These are phyloP conservation scores for Caenorhabditis becei DNA, from an alignment of 2,888 invertebrate genomes.

Conservation along the genomic window DNA sequence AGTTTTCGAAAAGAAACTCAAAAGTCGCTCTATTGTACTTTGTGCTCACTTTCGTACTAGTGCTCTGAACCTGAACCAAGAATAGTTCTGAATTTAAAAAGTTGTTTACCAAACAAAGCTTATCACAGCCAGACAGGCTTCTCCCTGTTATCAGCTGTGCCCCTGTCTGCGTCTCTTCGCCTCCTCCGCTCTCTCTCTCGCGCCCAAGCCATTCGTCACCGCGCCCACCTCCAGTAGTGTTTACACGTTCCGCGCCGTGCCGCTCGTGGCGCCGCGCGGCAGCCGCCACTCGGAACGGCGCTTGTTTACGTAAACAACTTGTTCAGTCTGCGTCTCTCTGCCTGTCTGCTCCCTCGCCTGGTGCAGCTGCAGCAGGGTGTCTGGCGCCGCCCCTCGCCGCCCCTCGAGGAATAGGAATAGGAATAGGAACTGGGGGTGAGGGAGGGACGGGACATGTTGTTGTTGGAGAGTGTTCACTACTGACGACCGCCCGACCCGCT, in stretches of 20 bases:
- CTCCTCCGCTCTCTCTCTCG: too few relatives aligned
- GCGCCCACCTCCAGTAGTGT: constrained; percentile 4
- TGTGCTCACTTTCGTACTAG: too few relatives aligned
- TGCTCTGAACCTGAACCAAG: too few relatives aligned
- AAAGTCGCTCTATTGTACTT: too few relatives aligned
- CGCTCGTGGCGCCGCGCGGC: constrained; percentile 48
- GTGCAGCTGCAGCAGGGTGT: constrained; percentile 19
- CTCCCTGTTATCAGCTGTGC: too few relatives aligned
- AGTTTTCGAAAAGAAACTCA: too few relatives aligned
- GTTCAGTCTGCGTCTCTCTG: background rate
- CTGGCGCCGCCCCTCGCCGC: constrained; percentile 47
- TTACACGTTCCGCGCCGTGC: constrained; percentile 27
- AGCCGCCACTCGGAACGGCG: constrained; percentile 47
- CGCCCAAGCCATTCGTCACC: too few relatives aligned
- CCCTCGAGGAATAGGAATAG: constrained; percentile 16
- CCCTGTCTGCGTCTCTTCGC: too few relatives aligned
- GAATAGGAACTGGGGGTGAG: constrained; percentile 28
- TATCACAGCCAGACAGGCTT: too few relatives aligned
- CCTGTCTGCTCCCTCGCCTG: background rate
- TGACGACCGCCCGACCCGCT: too few relatives aligned
- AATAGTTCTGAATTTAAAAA: too few relatives aligned
- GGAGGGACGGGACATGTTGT: constrained; percentile 36
- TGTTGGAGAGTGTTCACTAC: constrained; percentile 46
- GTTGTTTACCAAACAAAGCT: too few relatives aligned
- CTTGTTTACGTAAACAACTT: constrained; percentile 61